These are phyloP conservation scores for Dicyrtoma fusca DNA, from an alignment of 2,888 invertebrate species.

Conservation along the genomic window DNA sequence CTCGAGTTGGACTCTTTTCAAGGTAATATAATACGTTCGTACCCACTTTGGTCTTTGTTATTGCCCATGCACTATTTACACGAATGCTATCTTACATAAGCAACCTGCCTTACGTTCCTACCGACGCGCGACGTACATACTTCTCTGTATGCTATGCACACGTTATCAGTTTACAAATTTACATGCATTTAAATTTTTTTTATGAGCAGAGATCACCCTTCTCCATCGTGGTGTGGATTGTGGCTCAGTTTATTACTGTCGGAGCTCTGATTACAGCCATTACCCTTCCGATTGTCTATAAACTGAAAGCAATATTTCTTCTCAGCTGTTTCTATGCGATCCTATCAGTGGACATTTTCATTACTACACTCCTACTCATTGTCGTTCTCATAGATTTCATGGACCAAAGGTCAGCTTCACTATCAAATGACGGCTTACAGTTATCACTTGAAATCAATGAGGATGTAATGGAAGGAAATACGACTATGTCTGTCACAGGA, in stretches of 20 bases:
- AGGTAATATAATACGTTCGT: too few relatives aligned
- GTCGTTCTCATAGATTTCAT: constrained; percentile 12
- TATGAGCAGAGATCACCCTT: constrained; percentile 12
- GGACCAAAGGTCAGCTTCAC: constrained; percentile 4
- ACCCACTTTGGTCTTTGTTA: too few relatives aligned
- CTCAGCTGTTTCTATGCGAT: constrained; percentile 25
- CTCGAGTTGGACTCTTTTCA: constrained; percentile 30
- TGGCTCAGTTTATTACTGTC: constrained; percentile 3
- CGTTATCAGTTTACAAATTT: too few relatives aligned
- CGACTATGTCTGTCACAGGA: background rate
- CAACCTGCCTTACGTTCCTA: too few relatives aligned
- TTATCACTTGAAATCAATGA: background rate
- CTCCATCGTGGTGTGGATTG: constrained; percentile 26
- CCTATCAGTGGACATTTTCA: constrained; percentile 24
- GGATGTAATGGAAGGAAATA: background rate
- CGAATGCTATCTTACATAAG: too few relatives aligned
- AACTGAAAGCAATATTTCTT: background rate
- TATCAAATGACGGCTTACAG: background rate
- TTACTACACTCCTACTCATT: constrained; percentile 14
- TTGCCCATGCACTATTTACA: too few relatives aligned
- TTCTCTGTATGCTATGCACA: too few relatives aligned
- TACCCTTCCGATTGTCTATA: constrained; percentile 14
- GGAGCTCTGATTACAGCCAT: background rate
- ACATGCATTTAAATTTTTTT: too few relatives aligned
- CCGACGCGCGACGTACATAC: too few relatives aligned